Conservation (phyloP, 2,113 vertebrate genomes). For the Oenanthe melanoleuca region DNA sequence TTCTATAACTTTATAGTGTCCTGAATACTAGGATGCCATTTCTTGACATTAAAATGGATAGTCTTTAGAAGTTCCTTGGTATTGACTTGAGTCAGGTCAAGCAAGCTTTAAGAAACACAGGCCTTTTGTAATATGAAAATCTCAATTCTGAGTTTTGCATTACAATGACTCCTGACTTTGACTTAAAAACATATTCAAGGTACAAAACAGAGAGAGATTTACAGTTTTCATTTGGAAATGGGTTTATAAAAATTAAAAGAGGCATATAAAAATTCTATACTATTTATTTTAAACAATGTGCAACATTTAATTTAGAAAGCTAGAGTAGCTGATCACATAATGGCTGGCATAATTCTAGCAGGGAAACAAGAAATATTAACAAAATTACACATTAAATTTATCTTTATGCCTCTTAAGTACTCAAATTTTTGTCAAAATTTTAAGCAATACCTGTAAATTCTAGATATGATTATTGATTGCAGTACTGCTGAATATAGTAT, state of each 20-base stretch:
- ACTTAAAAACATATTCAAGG: not conserved
- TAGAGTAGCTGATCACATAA: not conserved
- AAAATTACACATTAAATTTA: not conserved
- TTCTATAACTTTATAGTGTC: not conserved
- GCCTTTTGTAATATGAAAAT: not conserved
- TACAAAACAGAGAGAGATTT: not conserved
- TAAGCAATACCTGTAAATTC: not conserved
- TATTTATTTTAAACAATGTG: not conserved
- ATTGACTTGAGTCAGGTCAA: not conserved
- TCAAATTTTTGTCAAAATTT: not conserved
- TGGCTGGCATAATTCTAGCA: not conserved
- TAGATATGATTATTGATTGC: not conserved
- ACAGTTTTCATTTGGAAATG: not conserved
- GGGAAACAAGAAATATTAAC: not conserved
- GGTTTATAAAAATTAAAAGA: not conserved
- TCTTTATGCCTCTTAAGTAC: not conserved
- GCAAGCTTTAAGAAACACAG: not conserved
- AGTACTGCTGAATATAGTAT: not conserved
- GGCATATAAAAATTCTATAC: not conserved
- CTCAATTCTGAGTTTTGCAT: not conserved
- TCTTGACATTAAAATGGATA: not conserved
- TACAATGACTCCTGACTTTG: not conserved
- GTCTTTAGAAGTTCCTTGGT: not conserved
- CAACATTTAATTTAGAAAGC: not conserved
- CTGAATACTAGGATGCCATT: not conserved